A percentile compares a stretch with the other conserved stretches of the same genome.
Evolutionary conservation across 2,888 invertebrate species (phyloP).

Genomic region (Drosophila hamatofila): DNA sequence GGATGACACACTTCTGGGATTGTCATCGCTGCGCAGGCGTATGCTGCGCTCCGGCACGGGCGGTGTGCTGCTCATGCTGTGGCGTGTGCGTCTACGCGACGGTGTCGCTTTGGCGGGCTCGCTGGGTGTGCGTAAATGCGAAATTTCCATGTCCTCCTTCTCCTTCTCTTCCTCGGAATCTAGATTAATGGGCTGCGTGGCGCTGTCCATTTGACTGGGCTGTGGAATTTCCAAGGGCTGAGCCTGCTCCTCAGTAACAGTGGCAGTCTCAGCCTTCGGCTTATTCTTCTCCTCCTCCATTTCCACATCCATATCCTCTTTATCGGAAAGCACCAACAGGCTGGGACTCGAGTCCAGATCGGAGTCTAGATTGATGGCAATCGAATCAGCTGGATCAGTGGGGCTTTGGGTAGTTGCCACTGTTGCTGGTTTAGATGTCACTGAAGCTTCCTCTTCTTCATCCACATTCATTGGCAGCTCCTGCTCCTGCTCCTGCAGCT

Average conservation of each 20-base stretch:
- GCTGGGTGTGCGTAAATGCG: not conserved
- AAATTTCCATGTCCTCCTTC: not conserved
- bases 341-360: not conserved
- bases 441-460: not conserved
- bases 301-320: not conserved
- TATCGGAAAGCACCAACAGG: not conserved
- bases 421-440: not conserved
- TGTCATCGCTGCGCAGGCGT: slow-evolving; percentile 27
- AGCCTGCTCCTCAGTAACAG: not conserved
- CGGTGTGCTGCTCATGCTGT: not conserved
- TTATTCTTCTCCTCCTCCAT: not conserved
- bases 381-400: not conserved
- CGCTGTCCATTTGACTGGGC: not conserved
- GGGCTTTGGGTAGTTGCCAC: not conserved
- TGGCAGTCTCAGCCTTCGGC: not conserved
- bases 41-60: slow-evolving; percentile 8
- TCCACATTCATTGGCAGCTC: not conserved
- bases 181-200: slow-evolving; percentile 3
- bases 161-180: slow-evolving; percentile 12
- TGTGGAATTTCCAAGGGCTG: not conserved
- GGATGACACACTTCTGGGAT: not conserved
- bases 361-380: not conserved
- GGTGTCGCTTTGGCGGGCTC: not conserved
- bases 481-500: not conserved
- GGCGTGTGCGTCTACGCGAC: not conserved